A percentile compares a stretch with the other conserved stretches of the same genome.
These are phyloP conservation scores for Ptychodera flava DNA, from an alignment of 35 echinoderm and acorn worm species.

Conservation along the genomic window DNA sequence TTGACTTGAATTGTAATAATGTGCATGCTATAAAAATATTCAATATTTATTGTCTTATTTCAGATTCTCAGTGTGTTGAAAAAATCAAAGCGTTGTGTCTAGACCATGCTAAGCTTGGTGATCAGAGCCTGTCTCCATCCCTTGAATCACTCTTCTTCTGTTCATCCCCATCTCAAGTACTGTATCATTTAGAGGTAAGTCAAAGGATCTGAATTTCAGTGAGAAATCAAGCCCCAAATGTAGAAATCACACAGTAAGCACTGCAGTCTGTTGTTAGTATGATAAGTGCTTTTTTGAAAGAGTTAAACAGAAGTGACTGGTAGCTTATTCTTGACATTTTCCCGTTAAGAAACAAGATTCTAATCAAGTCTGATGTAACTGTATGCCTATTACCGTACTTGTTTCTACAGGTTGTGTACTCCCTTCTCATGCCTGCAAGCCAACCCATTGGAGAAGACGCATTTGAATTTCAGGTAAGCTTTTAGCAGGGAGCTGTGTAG, in stretches of 20 bases:
- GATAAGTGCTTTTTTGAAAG: too few species aligned
- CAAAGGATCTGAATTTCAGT: not conserved
- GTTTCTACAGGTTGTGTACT: slow-evolving; percentile 78
- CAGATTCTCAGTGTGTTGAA: slow-evolving; percentile 67
- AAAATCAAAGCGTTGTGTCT: slow-evolving; percentile 46
- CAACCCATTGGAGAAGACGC: slow-evolving; percentile 77
- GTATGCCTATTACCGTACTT: too few species aligned
- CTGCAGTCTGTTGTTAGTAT: too few species aligned
- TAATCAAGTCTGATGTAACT: too few species aligned
- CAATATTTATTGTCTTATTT: not conserved
- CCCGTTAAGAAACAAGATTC: too few species aligned
- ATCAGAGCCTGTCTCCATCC: slow-evolving; percentile 27
- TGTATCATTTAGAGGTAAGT: slow-evolving; percentile 95
- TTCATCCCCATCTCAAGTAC: slow-evolving; percentile 85
- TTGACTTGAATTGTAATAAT: too few species aligned
- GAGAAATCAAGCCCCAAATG: too few species aligned
- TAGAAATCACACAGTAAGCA: too few species aligned
- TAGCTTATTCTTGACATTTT: too few species aligned
- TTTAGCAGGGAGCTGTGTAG: too few species aligned
- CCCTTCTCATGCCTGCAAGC: slow-evolving; percentile 91
- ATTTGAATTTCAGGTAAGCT: slow-evolving; percentile 96
- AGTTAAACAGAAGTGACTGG: too few species aligned
- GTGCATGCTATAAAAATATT: too few species aligned
- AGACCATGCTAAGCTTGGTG: slow-evolving; percentile 24
- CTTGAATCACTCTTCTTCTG: slow-evolving; percentile 94